These are phyloP conservation scores for Rhopalosiphum padi DNA, from an alignment of 1,140 invertebrate species.

Conservation along the genomic window DNA sequence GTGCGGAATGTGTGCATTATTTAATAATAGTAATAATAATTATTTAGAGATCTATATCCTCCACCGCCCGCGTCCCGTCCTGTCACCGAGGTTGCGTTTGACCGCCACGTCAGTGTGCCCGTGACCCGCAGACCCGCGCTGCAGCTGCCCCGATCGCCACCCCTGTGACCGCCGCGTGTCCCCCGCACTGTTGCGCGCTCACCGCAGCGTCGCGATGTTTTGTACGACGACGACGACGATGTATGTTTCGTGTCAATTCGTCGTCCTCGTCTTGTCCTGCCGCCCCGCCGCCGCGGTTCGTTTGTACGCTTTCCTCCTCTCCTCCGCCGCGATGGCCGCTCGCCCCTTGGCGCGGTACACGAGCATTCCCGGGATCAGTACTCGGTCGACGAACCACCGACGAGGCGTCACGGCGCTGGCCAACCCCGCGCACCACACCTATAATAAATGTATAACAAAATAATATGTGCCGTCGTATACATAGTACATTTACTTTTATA, in stretches of 20 bases:
- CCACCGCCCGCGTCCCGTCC: neutral
- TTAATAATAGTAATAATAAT: too few relatives aligned
- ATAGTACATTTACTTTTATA: neutral
- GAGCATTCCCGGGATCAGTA: constrained; percentile 29
- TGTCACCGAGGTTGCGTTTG: neutral
- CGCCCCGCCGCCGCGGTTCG: too few relatives aligned
- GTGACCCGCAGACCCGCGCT: too few relatives aligned
- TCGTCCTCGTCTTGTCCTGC: neutral
- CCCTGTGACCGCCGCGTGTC: too few relatives aligned
- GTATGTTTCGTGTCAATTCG: neutral
- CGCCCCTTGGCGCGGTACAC: neutral
- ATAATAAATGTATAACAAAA: neutral
- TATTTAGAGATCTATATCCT: neutral
- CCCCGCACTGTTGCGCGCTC: too few relatives aligned
- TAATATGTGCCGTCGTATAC: neutral
- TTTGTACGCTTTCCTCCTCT: neutral
- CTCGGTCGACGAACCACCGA: neutral
- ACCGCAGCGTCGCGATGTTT: too few relatives aligned
- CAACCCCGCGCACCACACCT: neutral
- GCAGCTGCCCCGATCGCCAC: too few relatives aligned
- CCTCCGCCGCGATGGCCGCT: neutral
- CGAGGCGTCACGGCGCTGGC: neutral
- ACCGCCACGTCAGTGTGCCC: too few relatives aligned
- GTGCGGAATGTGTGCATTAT: neutral
- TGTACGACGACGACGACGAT: too few relatives aligned